Conservation (phyloP, 2,113 vertebrate species). For the Chunga burmeisteri region DNA sequence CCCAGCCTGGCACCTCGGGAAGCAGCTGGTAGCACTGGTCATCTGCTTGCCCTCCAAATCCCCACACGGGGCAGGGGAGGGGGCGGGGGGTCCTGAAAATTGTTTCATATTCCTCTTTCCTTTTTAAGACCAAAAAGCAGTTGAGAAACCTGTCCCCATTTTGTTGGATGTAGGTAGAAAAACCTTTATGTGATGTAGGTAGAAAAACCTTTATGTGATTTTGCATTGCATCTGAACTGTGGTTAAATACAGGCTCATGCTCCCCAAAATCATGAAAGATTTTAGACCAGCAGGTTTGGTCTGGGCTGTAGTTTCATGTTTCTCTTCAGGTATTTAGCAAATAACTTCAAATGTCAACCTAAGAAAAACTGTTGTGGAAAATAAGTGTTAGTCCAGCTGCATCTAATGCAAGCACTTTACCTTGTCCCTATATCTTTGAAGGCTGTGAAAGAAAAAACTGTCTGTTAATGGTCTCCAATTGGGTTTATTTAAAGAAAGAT, state of each 20-base stretch:
- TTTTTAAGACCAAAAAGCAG: fast-evolving
- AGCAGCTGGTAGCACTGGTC: background rate
- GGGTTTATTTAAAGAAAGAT: background rate
- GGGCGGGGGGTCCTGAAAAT: background rate
- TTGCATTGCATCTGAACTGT: background rate
- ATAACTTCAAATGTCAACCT: background rate
- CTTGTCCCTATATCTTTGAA: background rate
- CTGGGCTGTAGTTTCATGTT: background rate
- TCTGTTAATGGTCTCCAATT: background rate
- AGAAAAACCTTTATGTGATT: background rate
- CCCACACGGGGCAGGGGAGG: fast-evolving
- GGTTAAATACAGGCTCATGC: background rate
- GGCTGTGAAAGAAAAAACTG: background rate
- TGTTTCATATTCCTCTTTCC: background rate
- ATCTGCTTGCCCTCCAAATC: background rate
- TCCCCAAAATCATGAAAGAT: background rate
- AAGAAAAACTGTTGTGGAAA: background rate
- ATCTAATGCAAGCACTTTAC: background rate
- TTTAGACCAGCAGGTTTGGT: background rate
- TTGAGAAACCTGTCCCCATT: background rate
- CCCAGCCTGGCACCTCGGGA: background rate
- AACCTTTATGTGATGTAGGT: background rate
- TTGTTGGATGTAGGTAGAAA: background rate
- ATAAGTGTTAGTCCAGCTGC: background rate
- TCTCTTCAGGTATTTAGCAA: background rate